Evolutionary conservation across 2,888 invertebrate species (phyloP).

Genomic region (Taphrorychus bicolor): DNA sequence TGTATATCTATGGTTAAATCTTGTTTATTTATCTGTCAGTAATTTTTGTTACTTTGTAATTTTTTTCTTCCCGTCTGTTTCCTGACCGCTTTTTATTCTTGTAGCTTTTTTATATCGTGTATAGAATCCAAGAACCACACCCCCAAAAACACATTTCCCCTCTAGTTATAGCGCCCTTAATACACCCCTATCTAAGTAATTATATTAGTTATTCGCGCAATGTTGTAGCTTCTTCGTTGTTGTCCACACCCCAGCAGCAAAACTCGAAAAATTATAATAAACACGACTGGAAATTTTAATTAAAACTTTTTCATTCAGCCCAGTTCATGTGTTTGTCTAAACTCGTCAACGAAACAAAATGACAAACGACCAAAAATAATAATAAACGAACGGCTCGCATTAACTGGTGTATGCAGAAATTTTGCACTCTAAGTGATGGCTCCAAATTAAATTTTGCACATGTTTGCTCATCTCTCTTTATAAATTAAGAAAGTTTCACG

Average conservation of each 20-base stretch:
- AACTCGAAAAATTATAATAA: background rate
- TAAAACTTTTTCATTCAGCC: conserved; percentile 4
- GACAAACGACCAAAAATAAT: conserved; percentile 12
- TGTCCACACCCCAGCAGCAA: background rate
- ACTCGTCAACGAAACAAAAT: background rate
- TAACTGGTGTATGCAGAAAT: conserved; percentile 18
- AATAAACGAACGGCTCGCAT: conserved; percentile 9
- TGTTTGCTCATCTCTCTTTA: conserved; percentile 50
- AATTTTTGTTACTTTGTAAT: no score
- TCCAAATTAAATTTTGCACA: conserved; percentile 52
- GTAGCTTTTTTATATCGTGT: no score
- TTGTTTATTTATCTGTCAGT: no score
- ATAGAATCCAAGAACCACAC: no score
- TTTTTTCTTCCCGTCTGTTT: no score
- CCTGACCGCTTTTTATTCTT: no score
- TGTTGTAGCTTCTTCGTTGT: no score
- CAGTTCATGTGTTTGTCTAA: background rate
- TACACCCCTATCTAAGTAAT: no score
- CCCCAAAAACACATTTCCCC: no score
- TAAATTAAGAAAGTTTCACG: conserved; percentile 55
- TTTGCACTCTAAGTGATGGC: conserved; percentile 26
- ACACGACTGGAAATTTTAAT: background rate
- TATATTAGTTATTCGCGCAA: no score
- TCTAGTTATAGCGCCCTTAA: no score
- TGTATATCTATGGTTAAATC: no score